phyloP scores from a whole-genome alignment of 2,113 vertebrate genomes.

The Vireo altiloquus region DNA sequence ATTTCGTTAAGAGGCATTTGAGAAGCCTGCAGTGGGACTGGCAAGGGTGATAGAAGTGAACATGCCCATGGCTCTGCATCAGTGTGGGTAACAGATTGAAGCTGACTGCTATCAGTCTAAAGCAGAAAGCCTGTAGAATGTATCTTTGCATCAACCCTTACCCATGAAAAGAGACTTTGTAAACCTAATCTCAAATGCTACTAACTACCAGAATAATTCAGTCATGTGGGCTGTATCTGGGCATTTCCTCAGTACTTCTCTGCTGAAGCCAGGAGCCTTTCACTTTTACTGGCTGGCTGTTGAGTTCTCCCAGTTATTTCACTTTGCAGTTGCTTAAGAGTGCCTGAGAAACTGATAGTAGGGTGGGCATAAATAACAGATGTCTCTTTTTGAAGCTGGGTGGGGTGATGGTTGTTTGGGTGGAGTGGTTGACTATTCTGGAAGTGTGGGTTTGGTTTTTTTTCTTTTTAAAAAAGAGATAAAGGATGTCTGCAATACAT shows the following conservation, averaged over 20 bases:
- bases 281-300: neutral
- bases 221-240: neutral
- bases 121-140: neutral
- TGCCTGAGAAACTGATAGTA: neutral
- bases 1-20: neutral
- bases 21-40: neutral
- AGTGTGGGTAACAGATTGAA: neutral
- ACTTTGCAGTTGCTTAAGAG: neutral
- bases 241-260: neutral
- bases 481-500: neutral
- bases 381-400: neutral
- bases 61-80: neutral
- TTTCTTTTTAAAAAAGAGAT: neutral
- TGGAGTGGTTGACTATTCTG: neutral
- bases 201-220: neutral
- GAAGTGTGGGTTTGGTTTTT: rapidly evolving
- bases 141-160: neutral
- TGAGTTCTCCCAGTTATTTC: neutral
- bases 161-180: neutral
- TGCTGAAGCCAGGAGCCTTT: neutral
- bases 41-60: neutral
- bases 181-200: neutral
- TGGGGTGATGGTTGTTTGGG: neutral
- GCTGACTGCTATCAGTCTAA: neutral
- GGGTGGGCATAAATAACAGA: neutral